Evolutionary conservation across 2,888 invertebrate species (phyloP).

Genomic region (Ethmia dodecea): DNA sequence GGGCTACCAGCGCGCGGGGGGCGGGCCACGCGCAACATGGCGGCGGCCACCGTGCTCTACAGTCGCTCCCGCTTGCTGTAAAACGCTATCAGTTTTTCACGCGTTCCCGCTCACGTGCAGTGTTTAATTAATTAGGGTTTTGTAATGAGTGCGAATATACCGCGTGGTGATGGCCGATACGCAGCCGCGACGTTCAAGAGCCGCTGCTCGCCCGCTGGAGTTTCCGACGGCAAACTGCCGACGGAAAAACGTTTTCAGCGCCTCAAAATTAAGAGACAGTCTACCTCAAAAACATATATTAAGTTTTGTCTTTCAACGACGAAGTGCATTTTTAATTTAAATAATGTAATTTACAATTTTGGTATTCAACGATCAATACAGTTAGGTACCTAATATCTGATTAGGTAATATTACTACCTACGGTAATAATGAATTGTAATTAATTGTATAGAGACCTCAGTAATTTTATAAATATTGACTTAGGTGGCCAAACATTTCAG

Average conservation of each 20-base stretch:
- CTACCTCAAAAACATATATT: no score
- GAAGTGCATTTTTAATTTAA: no score
- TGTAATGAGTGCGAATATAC: slow-evolving; percentile 40
- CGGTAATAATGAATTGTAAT: no score
- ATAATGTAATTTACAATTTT: no score
- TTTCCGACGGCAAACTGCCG: slow-evolving; percentile 40
- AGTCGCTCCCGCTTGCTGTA: slow-evolving; percentile 33
- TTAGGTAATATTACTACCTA: no score
- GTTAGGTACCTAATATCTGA: no score
- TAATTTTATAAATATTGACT: no score
- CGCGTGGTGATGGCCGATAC: slow-evolving; percentile 25
- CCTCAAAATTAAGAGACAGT: neutral
- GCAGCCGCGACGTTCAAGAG: slow-evolving; percentile 16
- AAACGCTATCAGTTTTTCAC: slow-evolving; percentile 32
- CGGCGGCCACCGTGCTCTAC: slow-evolving; percentile 37
- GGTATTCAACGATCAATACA: no score
- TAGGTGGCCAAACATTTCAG: no score
- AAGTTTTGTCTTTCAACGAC: no score
- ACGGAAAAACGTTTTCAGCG: slow-evolving; percentile 21
- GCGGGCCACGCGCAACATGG: slow-evolving; percentile 70
- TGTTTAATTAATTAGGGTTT: slow-evolving; percentile 43
- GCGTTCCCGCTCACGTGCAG: slow-evolving; percentile 38
- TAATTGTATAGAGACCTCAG: no score
- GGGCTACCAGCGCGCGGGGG: no score
- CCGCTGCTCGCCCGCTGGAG: slow-evolving; percentile 17